phyloP scores from a whole-genome alignment of 2,888 invertebrate genomes.

The Zele albiditarsus region DNA sequence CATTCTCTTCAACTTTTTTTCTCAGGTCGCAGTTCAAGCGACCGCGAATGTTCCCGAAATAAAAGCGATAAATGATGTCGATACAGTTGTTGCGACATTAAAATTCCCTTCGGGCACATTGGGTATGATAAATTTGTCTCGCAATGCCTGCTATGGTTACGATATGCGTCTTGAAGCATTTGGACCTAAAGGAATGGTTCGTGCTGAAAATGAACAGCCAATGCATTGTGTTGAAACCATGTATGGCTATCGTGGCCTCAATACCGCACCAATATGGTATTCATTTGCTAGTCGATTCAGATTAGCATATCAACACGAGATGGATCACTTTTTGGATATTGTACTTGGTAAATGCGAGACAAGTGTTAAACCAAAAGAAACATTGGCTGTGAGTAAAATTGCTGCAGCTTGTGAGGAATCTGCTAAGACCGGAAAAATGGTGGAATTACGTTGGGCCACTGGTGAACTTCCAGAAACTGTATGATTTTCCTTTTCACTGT shows the following conservation, averaged over 20 bases:
- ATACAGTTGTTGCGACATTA: conserved; percentile 77
- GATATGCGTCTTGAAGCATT: conserved; percentile 82
- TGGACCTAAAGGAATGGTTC: conserved; percentile 77
- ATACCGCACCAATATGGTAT: conserved; percentile 75
- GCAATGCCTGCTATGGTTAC: conserved; percentile 79
- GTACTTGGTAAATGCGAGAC: conserved; percentile 73
- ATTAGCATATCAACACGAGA: conserved; percentile 75
- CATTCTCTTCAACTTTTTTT: not conserved
- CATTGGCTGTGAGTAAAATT: conserved; percentile 76
- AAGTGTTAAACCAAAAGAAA: conserved; percentile 74
- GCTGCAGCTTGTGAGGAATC: conserved; percentile 77
- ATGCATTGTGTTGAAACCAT: conserved; percentile 72
- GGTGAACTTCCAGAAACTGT: conserved; percentile 70
- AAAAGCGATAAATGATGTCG: conserved; percentile 77
- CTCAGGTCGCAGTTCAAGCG: conserved; percentile 62
- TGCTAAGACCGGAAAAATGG: conserved; percentile 74
- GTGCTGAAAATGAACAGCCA: conserved; percentile 76
- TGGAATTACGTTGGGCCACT: conserved; percentile 75
- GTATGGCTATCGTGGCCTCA: conserved; percentile 71
- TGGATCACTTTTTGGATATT: conserved; percentile 78
- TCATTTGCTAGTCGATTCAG: conserved; percentile 78
- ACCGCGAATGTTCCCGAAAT: conserved; percentile 77
- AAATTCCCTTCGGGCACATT: conserved; percentile 79
- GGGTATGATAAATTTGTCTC: conserved; percentile 78
- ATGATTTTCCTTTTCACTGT: conserved; percentile 16